Evolutionary conservation across 2,888 invertebrate genomes (phyloP).

Genomic region (Chaitophorus viminalis): DNA sequence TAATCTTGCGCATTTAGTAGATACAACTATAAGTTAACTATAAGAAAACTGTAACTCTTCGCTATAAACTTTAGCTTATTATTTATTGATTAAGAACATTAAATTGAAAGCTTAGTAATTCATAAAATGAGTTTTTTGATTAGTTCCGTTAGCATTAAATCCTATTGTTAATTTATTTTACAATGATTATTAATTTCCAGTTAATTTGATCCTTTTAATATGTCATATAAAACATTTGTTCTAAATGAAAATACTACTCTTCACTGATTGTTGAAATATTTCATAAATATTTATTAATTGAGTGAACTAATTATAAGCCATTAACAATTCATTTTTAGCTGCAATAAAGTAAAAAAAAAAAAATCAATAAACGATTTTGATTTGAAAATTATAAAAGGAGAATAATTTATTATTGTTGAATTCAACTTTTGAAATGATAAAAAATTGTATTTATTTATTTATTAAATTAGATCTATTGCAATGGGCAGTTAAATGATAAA

Average conservation of each 20-base stretch:
- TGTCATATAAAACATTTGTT: neutral
- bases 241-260: neutral
- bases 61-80: too few relatives aligned
- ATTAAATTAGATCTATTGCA: neutral
- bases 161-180: neutral
- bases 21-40: too few relatives aligned
- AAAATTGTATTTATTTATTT: neutral
- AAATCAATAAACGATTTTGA: neutral
- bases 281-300: neutral
- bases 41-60: too few relatives aligned
- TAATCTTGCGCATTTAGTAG: too few relatives aligned
- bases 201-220: conserved; percentile 4
- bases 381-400: neutral
- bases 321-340: neutral
- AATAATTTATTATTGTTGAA: neutral
- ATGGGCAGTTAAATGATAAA: neutral
- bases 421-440: neutral
- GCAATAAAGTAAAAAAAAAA: neutral
- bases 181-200: conserved; percentile 13
- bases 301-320: neutral
- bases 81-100: too few relatives aligned
- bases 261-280: neutral
- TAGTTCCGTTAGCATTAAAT: neutral
- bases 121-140: neutral
- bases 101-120: too few relatives aligned